Percentiles rank a stretch among this genome's conserved stretches.
These are phyloP conservation scores for Geodia barretti DNA, from an alignment of 37 sponge, comb jelly and placozoan species.

Conservation along the genomic window DNA sequence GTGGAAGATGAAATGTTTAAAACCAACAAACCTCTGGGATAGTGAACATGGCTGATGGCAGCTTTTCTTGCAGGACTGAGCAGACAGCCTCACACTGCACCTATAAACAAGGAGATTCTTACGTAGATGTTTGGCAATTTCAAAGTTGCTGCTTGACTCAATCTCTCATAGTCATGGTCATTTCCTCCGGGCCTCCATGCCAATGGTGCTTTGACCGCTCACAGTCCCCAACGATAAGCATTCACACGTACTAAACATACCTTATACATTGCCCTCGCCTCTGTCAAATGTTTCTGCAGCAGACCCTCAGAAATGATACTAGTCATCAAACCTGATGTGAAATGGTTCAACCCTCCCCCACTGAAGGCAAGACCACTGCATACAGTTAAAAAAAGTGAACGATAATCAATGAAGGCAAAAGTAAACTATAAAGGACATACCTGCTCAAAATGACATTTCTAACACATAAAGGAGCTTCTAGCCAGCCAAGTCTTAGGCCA, in stretches of 20 bases:
- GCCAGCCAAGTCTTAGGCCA: constrained; percentile 83
- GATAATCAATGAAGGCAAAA: neutral
- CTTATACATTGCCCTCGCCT: constrained; percentile 13
- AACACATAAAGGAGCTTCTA: constrained; percentile 67
- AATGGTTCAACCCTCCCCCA: constrained; percentile 74
- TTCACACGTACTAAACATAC: constrained; percentile 17
- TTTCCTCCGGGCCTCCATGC: neutral
- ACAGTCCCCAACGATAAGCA: neutral
- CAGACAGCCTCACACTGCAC: constrained; percentile 34
- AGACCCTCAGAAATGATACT: constrained; percentile 58
- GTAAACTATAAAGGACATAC: constrained; percentile 2
- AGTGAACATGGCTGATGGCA: constrained; percentile 21
- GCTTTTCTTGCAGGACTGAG: constrained; percentile 8
- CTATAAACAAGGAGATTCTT: too few relatives aligned
- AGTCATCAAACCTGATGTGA: constrained; percentile 45
- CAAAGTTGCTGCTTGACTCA: too few relatives aligned
- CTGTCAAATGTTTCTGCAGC: constrained; percentile 31
- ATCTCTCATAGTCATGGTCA: neutral
- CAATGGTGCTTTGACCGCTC: neutral
- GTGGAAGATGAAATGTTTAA: too few relatives aligned
- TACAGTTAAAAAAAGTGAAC: neutral
- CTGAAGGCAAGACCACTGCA: constrained; percentile 38
- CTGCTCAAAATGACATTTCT: constrained; percentile 13
- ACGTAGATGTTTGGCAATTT: too few relatives aligned
- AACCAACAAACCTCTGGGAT: constrained; percentile 32